These are phyloP conservation scores for Indicator indicator DNA, from an alignment of 2,113 vertebrate genomes.

Conservation along the genomic window DNA sequence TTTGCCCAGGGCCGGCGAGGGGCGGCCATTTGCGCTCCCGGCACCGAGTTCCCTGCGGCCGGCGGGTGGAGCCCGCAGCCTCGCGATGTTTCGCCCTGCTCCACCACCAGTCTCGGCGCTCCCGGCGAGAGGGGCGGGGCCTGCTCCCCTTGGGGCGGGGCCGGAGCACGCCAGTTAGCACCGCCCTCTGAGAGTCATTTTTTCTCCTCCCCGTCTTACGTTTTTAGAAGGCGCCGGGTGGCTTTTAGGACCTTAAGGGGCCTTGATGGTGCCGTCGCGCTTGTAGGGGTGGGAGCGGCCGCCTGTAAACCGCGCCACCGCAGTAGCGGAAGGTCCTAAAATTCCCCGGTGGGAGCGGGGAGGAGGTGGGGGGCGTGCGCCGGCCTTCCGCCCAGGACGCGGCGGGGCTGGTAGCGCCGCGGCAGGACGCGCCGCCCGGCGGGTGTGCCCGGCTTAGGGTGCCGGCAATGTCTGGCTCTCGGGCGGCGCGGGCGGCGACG, in stretches of 20 bases:
- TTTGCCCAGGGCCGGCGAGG: too few relatives aligned
- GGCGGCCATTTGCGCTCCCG: not conserved
- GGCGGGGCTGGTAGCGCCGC: accelerated
- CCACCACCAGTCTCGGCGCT: accelerated
- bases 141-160: not conserved
- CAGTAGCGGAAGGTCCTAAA: not conserved
- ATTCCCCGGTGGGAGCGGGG: not conserved
- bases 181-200: not conserved
- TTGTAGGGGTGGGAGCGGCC: accelerated
- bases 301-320: not conserved
- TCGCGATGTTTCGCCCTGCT: not conserved
- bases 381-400: accelerated
- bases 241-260: not conserved
- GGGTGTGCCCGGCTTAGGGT: not conserved
- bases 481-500: not conserved
- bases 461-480: not conserved
- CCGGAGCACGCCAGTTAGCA: accelerated
- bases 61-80: accelerated
- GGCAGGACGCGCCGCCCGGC: not conserved
- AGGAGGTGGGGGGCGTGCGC: accelerated
- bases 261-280: accelerated
- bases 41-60: not conserved
- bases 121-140: not conserved
- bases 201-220: not conserved
- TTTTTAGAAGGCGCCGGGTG: accelerated